Percentiles rank a stretch among this genome's conserved stretches.
Evolutionary conservation across 1,140 invertebrate genomes (phyloP).

Genomic region (Drusus annulatus): DNA sequence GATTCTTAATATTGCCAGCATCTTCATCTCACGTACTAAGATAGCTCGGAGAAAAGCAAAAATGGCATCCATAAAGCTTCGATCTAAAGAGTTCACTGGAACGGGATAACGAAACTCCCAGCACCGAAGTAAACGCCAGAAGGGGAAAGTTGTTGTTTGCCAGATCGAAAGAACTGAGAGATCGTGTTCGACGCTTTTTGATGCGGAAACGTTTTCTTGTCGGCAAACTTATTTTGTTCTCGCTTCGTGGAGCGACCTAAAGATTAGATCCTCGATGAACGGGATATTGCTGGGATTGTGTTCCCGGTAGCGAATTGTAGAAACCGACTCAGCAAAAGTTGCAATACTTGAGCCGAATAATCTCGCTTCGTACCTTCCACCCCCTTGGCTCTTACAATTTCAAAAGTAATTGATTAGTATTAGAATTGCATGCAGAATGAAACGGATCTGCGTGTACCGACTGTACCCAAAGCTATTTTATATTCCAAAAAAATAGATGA

Average conservation of each 20-base stretch:
- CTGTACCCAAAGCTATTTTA: no score
- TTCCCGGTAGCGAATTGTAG: background rate
- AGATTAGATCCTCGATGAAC: slow-evolving; percentile 20
- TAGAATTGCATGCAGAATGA: no score
- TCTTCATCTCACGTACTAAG: slow-evolving; percentile 47
- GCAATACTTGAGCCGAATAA: slow-evolving; percentile 6
- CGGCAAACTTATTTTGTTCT: background rate
- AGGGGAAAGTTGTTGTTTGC: background rate
- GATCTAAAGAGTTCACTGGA: slow-evolving; percentile 17
- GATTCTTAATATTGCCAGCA: slow-evolving; percentile 53
- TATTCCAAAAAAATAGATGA: no score
- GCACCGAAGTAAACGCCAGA: background rate
- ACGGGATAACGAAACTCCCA: background rate
- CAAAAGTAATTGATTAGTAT: no score
- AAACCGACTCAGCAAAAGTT: slow-evolving; percentile 17
- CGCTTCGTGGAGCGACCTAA: slow-evolving; percentile 19
- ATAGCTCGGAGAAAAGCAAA: slow-evolving; percentile 47
- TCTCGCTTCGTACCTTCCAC: background rate
- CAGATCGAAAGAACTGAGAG: background rate
- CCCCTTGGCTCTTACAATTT: background rate
- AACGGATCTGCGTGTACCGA: no score
- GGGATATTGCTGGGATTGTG: slow-evolving; percentile 24
- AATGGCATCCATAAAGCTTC: slow-evolving; percentile 49
- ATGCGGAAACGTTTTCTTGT: background rate
- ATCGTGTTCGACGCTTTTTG: background rate